phyloP scores from a whole-genome alignment of 2,888 invertebrate genomes.

The Pristionchus entomophagus region DNA sequence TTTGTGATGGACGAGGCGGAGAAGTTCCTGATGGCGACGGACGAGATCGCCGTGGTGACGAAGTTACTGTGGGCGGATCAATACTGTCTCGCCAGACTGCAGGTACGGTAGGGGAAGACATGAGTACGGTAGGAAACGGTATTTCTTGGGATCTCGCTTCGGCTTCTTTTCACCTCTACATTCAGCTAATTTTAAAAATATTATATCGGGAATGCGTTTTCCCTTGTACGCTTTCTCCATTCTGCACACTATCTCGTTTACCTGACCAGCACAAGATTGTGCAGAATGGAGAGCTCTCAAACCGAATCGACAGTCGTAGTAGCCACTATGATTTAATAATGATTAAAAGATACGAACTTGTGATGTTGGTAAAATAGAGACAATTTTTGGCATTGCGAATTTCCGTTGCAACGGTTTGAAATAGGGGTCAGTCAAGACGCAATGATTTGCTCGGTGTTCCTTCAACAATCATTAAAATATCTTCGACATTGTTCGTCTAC shows the following conservation, averaged over 20 bases:
- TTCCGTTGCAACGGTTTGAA: neutral
- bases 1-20: constrained; percentile 77
- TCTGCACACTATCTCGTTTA: too few species aligned
- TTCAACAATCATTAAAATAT: neutral
- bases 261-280: too few species aligned
- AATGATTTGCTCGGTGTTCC: neutral
- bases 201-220: too few species aligned
- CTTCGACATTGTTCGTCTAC: neutral
- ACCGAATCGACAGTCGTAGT: too few species aligned
- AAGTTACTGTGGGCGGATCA: constrained; percentile 74
- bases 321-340: too few species aligned
- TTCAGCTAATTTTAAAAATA: too few species aligned
- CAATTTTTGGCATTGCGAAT: neutral
- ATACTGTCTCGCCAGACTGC: constrained; percentile 69
- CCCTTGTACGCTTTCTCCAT: too few species aligned
- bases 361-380: neutral
- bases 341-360: too few species aligned
- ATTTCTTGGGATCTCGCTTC: neutral
- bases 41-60: constrained; percentile 72
- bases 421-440: too few species aligned
- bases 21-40: constrained; percentile 73
- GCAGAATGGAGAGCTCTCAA: too few species aligned
- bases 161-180: too few species aligned
- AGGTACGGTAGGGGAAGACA: constrained; percentile 52
- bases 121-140: neutral